These are phyloP conservation scores for Motacilla alba DNA, from an alignment of 2,113 vertebrate genomes.

Conservation along the genomic window DNA sequence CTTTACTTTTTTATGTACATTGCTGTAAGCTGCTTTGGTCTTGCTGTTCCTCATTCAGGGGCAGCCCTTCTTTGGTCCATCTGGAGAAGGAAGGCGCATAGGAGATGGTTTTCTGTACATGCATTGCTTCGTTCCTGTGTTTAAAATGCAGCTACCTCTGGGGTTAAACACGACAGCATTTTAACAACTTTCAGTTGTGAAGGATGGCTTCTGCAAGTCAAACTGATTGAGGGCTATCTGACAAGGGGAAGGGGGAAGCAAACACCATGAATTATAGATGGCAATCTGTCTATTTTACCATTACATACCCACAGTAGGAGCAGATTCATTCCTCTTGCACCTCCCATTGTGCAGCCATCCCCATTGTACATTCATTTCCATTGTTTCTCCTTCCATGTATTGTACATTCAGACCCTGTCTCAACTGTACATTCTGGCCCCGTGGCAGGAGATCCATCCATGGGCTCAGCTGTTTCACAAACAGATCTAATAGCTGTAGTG, in stretches of 20 bases:
- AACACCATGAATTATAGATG: constrained; percentile 55
- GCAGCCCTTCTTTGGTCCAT: neutral
- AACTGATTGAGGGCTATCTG: constrained; percentile 54
- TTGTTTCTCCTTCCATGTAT: constrained; percentile 22
- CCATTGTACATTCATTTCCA: constrained; percentile 18
- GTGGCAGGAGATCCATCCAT: constrained; percentile 49
- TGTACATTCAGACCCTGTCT: constrained; percentile 47
- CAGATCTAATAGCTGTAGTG: constrained; percentile 65
- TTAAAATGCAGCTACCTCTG: constrained; percentile 4
- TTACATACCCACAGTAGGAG: neutral
- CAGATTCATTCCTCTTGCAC: constrained; percentile 27
- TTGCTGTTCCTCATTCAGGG: neutral
- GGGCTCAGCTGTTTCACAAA: constrained; percentile 67
- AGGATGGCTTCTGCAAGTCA: constrained; percentile 24
- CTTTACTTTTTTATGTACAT: accelerated
- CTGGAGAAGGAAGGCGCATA: neutral
- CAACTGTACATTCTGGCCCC: constrained; percentile 4
- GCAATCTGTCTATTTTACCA: constrained; percentile 35
- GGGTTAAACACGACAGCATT: neutral
- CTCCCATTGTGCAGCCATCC: neutral
- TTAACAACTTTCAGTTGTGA: neutral
- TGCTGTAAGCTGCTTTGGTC: neutral
- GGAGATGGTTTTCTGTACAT: neutral
- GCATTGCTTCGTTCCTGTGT: neutral
- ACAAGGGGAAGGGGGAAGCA: constrained; percentile 25